Conservation (phyloP, 2,888 invertebrate genomes). For the Melinaea menophilus region DNA sequence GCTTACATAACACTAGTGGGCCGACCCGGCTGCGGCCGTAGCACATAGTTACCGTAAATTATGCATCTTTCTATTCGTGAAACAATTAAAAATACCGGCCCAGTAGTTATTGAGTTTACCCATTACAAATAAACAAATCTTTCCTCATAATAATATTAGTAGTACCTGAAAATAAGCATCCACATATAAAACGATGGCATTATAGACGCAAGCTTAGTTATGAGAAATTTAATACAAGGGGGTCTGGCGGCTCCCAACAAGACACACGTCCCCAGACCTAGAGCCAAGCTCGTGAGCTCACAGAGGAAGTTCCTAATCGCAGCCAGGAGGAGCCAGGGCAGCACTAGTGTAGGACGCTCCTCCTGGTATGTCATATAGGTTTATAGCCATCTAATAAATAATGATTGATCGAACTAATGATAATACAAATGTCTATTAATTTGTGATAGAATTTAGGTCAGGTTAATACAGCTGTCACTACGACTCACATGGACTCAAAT, state of each 20-base stretch:
- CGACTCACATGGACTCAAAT: no score
- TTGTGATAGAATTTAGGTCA: not conserved
- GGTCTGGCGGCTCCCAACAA: slow-evolving; percentile 64
- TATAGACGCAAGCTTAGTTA: slow-evolving; percentile 63
- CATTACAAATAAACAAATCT: no score
- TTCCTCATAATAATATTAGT: no score
- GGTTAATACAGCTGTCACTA: not conserved
- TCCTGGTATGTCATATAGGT: slow-evolving; percentile 51
- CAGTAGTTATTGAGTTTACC: no score
- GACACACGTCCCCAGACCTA: slow-evolving; percentile 70
- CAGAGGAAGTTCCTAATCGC: slow-evolving; percentile 67
- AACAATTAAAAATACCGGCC: no score
- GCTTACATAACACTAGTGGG: no score
- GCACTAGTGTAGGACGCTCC: slow-evolving; percentile 68
- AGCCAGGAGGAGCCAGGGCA: slow-evolving; percentile 75
- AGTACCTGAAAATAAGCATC: slow-evolving; percentile 67
- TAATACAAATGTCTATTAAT: not conserved
- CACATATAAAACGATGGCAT: slow-evolving; percentile 74
- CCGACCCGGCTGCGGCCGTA: no score
- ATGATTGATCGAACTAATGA: not conserved
- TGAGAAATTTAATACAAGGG: slow-evolving; percentile 70
- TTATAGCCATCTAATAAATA: not conserved
- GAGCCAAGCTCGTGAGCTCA: slow-evolving; percentile 63
- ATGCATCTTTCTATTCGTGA: no score
- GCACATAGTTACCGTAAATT: no score